Evolutionary conservation across 2,888 invertebrate species (phyloP), one percentile per base, ranked within the genome.

Genomic region (Protula sp.): DNA sequence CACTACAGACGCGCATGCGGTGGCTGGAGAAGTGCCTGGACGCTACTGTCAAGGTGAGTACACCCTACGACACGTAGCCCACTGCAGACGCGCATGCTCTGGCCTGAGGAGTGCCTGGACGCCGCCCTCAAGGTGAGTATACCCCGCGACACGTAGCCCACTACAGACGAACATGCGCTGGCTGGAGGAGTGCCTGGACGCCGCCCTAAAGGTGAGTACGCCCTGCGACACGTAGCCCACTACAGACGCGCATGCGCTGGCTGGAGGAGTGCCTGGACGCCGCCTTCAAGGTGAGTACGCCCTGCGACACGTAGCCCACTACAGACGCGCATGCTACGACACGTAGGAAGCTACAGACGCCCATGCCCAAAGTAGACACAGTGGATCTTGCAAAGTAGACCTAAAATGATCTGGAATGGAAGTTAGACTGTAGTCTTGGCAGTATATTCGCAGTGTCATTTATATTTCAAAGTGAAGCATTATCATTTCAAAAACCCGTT

Each of bases 101-200:
- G 72, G 72, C 64, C 74, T 57, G 76, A 77, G 57, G 78, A 78
- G 45, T 74, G 72, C 54, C 57, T 76, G 4, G 77, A 78, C 54
- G 60, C 72, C 24, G 57, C 71, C 9, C 60, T 65, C 14, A 75
- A 74, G 75, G 78, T 77, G 61, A 47, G 45, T n/a, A 45, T 5
- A n/a, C n/a, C n/a, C n/a, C n/a, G n/a, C n/a, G n/a, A n/a, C n/a
- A n/a, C n/a, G n/a, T n/a, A n/a, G n/a, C n/a, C n/a, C n/a, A n/a
- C n/a, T 78, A 19, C 67, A 70, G 50, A 72, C 72, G 14, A 74
- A 72, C 56, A 64, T 74, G 2, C 64, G 73, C 28, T 74, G 72
- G 72, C 64, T 75, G 57, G 76, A 77, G 57, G 78, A 78, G 45
- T 74, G 72, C 54, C 57, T 76, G 4, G 77, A 78, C 54, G 60